Conservation (phyloP, 2,888 invertebrate genomes). For the Cistogaster globosa region DNA sequence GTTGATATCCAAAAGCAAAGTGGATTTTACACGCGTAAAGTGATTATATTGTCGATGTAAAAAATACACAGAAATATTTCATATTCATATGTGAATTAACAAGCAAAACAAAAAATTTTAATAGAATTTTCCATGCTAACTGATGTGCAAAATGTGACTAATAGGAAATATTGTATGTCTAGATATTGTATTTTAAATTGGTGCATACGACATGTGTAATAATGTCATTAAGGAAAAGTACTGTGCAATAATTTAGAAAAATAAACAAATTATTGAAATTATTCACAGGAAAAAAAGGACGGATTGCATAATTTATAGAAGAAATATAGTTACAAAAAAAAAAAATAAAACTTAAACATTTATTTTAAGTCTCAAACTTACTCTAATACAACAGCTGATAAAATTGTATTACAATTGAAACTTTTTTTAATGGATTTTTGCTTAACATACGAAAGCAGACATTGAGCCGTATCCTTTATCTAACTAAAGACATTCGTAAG, state of each 20-base stretch:
- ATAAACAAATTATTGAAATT: constrained; percentile 22
- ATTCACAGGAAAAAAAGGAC: not conserved
- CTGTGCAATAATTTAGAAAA: constrained; percentile 22
- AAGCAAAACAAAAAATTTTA: constrained; percentile 17
- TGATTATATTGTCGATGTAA: constrained; percentile 77
- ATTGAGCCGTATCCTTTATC: too few species aligned
- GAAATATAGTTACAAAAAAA: not conserved
- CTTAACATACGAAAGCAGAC: too few species aligned
- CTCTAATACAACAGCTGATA: too few species aligned
- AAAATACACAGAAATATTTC: constrained; percentile 68
- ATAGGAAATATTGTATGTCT: constrained; percentile 50
- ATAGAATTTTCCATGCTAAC: constrained; percentile 54
- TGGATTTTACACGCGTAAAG: constrained; percentile 79
- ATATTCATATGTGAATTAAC: constrained; percentile 56
- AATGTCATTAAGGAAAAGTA: constrained; percentile 56
- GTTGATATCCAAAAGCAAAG: constrained; percentile 62
- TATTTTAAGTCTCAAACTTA: too few species aligned
- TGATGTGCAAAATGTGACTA: constrained; percentile 70
- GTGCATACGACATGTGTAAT: constrained; percentile 7
- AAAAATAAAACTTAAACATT: not conserved
- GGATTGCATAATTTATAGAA: not conserved
- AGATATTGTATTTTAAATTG: constrained; percentile 36
- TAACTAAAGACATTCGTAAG: too few species aligned
- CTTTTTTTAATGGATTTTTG: too few species aligned
- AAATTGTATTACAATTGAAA: too few species aligned